A percentile compares a stretch with the other conserved stretches of the same genome.
Evolutionary conservation across 2,888 invertebrate species (phyloP).

Genomic region (Capitulum mitella): DNA sequence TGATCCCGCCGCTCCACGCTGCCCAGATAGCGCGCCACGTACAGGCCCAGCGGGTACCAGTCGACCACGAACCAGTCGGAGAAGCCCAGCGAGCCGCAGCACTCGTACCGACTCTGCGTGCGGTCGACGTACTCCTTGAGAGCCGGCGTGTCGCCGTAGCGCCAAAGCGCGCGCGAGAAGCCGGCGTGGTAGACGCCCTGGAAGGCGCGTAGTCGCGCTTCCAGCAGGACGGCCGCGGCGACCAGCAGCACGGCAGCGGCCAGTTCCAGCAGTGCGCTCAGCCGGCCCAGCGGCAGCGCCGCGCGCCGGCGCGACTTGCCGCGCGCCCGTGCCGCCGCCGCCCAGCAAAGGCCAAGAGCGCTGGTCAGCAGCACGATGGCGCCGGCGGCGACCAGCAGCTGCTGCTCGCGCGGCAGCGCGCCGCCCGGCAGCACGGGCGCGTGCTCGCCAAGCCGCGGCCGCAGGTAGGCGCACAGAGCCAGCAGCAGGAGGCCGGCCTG

Average conservation of each 20-base stretch:
- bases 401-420: slow-evolving; percentile 3
- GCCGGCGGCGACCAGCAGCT: neutral
- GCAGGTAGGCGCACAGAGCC: neutral
- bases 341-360: neutral
- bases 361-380: neutral
- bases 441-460: neutral
- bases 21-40: neutral
- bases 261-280: neutral
- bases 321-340: neutral
- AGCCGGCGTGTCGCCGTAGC: neutral
- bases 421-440: neutral
- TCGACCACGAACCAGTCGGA: slow-evolving; percentile 20
- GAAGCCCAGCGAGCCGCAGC: slow-evolving; percentile 3
- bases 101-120: neutral
- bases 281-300: neutral
- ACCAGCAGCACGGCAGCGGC: neutral
- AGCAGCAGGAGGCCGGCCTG: neutral
- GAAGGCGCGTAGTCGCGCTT: neutral
- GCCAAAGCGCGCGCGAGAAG: neutral
- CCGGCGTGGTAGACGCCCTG: neutral
- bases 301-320: slow-evolving; percentile 6
- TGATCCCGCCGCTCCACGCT: neutral
- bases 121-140: neutral
- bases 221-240: neutral
- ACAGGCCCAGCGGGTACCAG: slow-evolving; percentile 7